Evolutionary conservation across 2,888 invertebrate species (phyloP), one percentile per base, ranked within the genome.

Genomic region (Hyposoter dolosus): DNA sequence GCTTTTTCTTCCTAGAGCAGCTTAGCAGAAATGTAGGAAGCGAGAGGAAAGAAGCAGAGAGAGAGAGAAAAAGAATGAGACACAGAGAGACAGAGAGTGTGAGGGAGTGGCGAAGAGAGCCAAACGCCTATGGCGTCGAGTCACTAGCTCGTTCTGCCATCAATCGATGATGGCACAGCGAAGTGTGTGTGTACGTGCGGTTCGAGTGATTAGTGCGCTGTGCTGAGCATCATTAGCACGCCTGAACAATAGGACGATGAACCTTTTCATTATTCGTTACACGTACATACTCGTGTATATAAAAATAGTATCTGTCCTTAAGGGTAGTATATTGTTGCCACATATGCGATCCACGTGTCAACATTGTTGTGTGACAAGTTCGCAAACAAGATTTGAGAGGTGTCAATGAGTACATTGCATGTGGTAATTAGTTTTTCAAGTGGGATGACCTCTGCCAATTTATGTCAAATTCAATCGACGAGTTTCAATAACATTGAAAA

Each of bases 181-280:
- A 79, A 43, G 56, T 28, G 28, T 74, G 45, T 72, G 63, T 56
- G 77, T 60, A 23, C 28, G 50, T 40, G 66, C 40, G 68, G 69
- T 75, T 79, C 80, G 80, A 35, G 63, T 90, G 89, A 89, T 90
- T 90, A 90, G 87, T 85, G 72, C 88, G 82, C 82, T 81, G 85
- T 83, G 82, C 85, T 86, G 87, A 84, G 82, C 87, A 82, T 90
- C 90, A 89, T 89, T 89, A 89, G 86, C 89, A 86, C 89, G 86
- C 86, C 83, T 83, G 85, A 81, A 88, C 89, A 89, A 90, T 90
- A 90, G 90, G 90, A 89, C 86, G 87, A 82, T 86, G 86, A 86
- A 86, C 88, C 90, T 90, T 91, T 91, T 89, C 90, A 89, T 91
- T 91, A 93, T 92, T 93, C 91, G 87, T 89, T 88, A 90, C 92